These are phyloP conservation scores for Nettapus auritus DNA, from an alignment of 2,113 vertebrate species.

Conservation along the genomic window DNA sequence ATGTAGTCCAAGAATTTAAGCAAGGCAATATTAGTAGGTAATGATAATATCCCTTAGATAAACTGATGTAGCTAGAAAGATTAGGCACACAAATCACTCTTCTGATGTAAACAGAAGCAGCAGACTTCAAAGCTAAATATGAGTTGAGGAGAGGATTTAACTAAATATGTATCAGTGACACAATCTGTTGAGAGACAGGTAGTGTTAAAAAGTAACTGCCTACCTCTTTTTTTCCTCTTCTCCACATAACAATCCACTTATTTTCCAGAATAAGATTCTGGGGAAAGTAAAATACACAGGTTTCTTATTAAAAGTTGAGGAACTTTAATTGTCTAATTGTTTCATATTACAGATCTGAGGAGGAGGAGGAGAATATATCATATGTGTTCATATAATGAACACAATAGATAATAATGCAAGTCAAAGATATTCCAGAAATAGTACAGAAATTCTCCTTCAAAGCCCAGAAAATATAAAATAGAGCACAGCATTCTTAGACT, in stretches of 20 bases:
- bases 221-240: not conserved
- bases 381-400: not conserved
- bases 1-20: not conserved
- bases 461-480: not conserved
- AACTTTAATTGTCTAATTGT: not conserved
- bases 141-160: not conserved
- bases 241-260: not conserved
- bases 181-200: not conserved
- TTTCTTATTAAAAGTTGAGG: not conserved
- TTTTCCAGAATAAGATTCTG: not conserved
- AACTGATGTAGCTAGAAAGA: not conserved
- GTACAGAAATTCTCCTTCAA: not conserved
- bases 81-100: not conserved
- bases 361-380: not conserved
- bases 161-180: not conserved
- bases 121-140: not conserved
- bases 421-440: not conserved
- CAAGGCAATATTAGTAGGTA: not conserved
- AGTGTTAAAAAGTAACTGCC: not conserved
- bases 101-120: not conserved
- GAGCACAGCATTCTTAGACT: not conserved
- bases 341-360: not conserved
- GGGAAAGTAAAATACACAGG: not conserved
- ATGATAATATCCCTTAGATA: not conserved
- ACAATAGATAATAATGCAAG: not conserved